Base-by-base conservation (phyloP, 2,113 vertebrate species). In the Platycercus adscitus region DNA sequence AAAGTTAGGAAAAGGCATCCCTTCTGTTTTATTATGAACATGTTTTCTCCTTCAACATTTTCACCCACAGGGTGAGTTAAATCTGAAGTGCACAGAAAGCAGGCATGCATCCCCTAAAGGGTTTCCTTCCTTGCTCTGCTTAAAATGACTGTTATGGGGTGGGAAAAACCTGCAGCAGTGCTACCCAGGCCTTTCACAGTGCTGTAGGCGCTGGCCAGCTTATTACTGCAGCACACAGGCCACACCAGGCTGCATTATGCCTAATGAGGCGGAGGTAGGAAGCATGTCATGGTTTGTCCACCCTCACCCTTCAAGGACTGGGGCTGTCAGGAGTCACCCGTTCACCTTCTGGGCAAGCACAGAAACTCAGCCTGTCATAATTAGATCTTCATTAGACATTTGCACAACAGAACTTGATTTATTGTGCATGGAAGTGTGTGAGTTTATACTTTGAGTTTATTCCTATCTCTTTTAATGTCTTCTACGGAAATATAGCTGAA, bases 221-320 rank as follows among this genome's bases (percentile, higher is more conserved):
- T 20, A 43, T 33, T 35, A 2, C 33, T 35, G 43, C 28, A 17
- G 29, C 41, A 19, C 3, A 3, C 47, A n/a, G 43, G 15, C 41
- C 11, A 1, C 33, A n/a, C 2, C 2, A 56, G 44, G 17, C 9
- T 17, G 26, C 0, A 7, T 20, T 11, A 13, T 0, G 1, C 37
- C 52, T 55, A 26, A 49, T 28, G 11, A 19, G 33, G 46, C 1
- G 0, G 41, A 52, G 61, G 37, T 41, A 44, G 49, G 29, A 41
- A 69, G 25, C 17, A 6, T 8, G 21, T 52, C 44, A 14, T 0
- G 1, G 25, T 65, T 65, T 80, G 43, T 44, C 53, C 21, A 16
- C 86, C 39, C 46, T 82, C 43, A 39, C 39, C 19, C 49, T 75
- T 17, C 49, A 24, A 1, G 8, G 44, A 5, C 49, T 61, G 55